Evolutionary conservation across 2,888 invertebrate species (phyloP).

Genomic region (Drosophila paranaensis): DNA sequence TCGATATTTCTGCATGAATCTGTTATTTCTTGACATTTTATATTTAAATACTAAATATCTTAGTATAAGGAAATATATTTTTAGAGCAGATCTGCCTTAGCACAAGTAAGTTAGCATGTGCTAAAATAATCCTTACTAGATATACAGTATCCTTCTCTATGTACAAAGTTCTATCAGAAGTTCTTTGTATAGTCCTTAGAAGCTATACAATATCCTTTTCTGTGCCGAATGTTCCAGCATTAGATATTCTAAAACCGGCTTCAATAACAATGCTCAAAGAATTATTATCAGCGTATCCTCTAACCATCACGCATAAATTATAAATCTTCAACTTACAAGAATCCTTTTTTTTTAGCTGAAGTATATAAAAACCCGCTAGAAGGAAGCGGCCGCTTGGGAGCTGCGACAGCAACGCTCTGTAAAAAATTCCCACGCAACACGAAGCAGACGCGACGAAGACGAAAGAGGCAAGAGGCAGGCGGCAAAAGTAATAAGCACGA

Average conservation of each 20-base stretch:
- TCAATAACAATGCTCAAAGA: neutral
- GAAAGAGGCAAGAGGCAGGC: constrained; percentile 30
- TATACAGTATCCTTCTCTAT: neutral
- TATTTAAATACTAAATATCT: neutral
- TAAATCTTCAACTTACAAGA: constrained; percentile 27
- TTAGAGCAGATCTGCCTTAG: neutral
- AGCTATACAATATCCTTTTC: neutral
- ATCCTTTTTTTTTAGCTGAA: constrained; percentile 20
- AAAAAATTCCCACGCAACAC: constrained; percentile 65
- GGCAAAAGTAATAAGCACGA: constrained; percentile 55
- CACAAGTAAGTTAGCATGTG: neutral
- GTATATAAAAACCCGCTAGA: constrained; percentile 25
- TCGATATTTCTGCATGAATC: no score
- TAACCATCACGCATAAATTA: neutral
- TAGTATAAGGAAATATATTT: neutral
- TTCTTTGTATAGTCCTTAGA: neutral
- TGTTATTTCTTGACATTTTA: neutral
- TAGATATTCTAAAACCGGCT: neutral
- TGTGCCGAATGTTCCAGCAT: neutral
- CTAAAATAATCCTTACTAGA: no score
- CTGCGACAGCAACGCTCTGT: constrained; percentile 45
- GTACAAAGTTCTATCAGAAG: neutral
- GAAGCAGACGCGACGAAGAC: constrained; percentile 32
- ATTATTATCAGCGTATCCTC: neutral
- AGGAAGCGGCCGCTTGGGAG: constrained; percentile 31